Percentiles rank a stretch among this genome's conserved stretches.
phyloP scores from a whole-genome alignment of 1,140 invertebrate genomes.

The Trachymyrmex cornetzi region DNA sequence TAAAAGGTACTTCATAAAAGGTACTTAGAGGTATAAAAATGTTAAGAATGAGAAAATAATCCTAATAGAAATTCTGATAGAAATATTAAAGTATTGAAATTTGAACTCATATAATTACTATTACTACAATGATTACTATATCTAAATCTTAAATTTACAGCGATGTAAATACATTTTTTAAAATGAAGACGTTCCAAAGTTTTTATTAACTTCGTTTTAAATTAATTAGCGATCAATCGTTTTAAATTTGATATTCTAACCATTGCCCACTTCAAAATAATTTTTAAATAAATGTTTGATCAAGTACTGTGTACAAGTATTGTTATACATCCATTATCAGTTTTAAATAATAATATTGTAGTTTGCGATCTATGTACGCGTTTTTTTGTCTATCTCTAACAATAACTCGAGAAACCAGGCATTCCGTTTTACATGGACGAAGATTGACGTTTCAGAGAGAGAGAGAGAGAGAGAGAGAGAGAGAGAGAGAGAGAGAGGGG shows the following conservation, averaged over 20 bases:
- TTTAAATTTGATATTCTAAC: slow-evolving; percentile 30
- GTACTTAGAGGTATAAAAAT: background rate
- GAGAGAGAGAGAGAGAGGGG: background rate
- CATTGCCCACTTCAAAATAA: background rate
- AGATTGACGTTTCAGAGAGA: slow-evolving; percentile 12
- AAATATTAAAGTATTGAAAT: background rate
- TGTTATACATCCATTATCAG: background rate
- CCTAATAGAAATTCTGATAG: background rate
- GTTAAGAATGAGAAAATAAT: background rate
- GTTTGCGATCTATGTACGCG: background rate
- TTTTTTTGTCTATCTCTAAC: background rate
- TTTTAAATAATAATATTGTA: slow-evolving; percentile 34
- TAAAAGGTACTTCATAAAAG: background rate
- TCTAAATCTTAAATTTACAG: background rate
- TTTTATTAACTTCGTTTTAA: background rate
- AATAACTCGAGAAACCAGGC: background rate
- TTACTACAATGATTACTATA: background rate
- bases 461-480: background rate
- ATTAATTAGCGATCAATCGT: background rate
- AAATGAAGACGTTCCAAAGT: background rate
- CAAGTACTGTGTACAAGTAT: background rate
- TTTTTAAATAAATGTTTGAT: background rate
- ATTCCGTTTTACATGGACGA: background rate
- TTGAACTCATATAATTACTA: background rate
- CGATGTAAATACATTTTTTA: background rate